Evolutionary conservation across 1,140 invertebrate species (phyloP), one percentile per base, ranked within the genome.

Genomic region (Aradophagus sp.): DNA sequence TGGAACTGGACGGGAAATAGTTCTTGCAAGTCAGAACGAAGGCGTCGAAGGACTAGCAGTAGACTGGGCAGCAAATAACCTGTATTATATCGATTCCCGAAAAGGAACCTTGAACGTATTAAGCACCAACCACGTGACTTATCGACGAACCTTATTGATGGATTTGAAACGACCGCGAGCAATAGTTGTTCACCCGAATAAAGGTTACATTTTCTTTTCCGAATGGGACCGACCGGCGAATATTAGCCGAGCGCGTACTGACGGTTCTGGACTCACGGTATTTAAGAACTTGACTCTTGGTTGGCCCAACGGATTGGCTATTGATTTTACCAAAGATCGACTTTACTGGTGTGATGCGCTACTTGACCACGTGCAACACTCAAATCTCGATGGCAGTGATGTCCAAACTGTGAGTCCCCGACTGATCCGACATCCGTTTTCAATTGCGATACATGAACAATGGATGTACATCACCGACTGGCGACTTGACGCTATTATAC

Each of bases 381-480:
- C 97, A 0, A 93, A 96, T 76, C 86, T 99, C 4, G 95, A 99
- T 80, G 98, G 98, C 2, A 92, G 90, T 0, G 96, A 99, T 83
- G 93, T 99, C 0, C 92, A 91, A 73, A 96, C 95, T 0, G 93
- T 98, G 0, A 96, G 93, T 75, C 95, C 95, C 0, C 86, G 92
- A 55, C 84, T 96, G 1, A 96, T 99, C 12, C 89, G 94, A 34
- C 96, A 98, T 89, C 97, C 98, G 4, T 99, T 99, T 86, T 98
- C 96, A 0, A 93, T 99, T 29, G 95, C 97, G 0, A 95, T 99
- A 59, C 91, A 96, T 81, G 89, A 92, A 75, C 91, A 97, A n/a
- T 96, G 92, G 86, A 93, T 99, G 88, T 99, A 97, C 79, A 97
- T 98, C 10, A 98, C 97, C 0, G 97, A 99, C 80, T 99, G 97